Percentiles rank a stretch among this genome's conserved stretches.
Conservation (phyloP, 2,113 vertebrate species). For the Scomber japonicus region DNA sequence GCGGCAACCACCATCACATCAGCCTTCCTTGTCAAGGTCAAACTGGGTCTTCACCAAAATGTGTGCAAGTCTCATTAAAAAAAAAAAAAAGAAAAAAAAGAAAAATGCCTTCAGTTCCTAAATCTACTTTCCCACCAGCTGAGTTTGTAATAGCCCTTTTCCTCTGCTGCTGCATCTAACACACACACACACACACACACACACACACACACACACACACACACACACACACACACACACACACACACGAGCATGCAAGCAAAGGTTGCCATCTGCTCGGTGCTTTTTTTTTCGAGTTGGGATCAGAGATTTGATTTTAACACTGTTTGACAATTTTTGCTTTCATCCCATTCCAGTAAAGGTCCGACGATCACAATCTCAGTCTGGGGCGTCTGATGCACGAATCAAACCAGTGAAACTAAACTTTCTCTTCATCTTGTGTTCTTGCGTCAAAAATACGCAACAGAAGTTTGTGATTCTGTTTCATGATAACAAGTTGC, state of each 20-base stretch:
- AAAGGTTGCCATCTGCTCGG: background rate
- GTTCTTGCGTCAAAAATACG: background rate
- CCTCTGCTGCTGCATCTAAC: background rate
- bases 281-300: conserved; percentile 6
- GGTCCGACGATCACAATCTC: background rate
- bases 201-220: conserved; percentile 2
- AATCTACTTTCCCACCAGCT: conserved; percentile 24
- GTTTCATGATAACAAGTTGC: background rate
- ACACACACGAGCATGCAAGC: background rate
- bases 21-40: conserved; percentile 30
- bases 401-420: conserved; percentile 7
- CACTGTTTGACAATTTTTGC: background rate
- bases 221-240: background rate
- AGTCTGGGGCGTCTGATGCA: background rate
- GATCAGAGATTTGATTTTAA: background rate
- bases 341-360: conserved; percentile 2
- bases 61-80: background rate
- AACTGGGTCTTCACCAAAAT: conserved; percentile 1
- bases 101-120: background rate
- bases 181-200: background rate
- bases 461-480: background rate
- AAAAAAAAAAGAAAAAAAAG: conserved; percentile 1
- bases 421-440: background rate
- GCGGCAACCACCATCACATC: conserved; percentile 7
- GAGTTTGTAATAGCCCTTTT: conserved; percentile 10